Evolutionary conservation across 2,797 vertebrate genomes (phyloP).

Genomic region (Pitangus sulphuratus): DNA sequence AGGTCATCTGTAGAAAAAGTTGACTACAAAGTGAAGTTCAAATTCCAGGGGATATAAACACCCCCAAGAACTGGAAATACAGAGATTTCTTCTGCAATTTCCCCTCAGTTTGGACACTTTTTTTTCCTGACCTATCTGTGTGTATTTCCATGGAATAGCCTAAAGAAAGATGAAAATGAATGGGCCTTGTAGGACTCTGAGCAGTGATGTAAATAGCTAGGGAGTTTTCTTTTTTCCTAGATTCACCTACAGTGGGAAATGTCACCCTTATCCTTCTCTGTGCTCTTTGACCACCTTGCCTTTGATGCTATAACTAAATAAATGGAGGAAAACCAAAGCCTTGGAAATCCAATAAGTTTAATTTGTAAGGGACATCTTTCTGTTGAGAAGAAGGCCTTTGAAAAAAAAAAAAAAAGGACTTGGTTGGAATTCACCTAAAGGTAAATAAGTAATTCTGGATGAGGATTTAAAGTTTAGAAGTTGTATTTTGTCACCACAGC

Average conservation of each 20-base stretch:
- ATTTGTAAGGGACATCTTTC: background rate
- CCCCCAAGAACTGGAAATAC: background rate
- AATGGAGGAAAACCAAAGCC: background rate
- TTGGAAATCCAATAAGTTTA: background rate
- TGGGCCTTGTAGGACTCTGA: background rate
- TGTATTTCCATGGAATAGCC: background rate
- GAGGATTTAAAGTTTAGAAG: background rate
- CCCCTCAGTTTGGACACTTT: background rate
- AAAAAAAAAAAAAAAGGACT: background rate
- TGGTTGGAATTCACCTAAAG: background rate
- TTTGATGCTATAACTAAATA: background rate
- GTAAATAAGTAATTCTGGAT: background rate
- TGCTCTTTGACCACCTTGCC: background rate
- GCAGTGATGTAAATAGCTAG: background rate
- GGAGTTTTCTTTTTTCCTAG: background rate
- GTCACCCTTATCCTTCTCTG: background rate
- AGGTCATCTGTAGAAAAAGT: background rate
- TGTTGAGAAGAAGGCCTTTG: background rate
- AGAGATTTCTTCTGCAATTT: background rate
- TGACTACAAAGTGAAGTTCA: background rate
- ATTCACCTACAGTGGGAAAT: background rate
- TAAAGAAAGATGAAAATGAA: background rate
- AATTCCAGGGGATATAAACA: background rate
- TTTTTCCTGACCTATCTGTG: background rate
- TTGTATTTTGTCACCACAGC: background rate